Evolutionary conservation across 2,797 vertebrate species (phyloP).

Genomic region (Lates japonicus): DNA sequence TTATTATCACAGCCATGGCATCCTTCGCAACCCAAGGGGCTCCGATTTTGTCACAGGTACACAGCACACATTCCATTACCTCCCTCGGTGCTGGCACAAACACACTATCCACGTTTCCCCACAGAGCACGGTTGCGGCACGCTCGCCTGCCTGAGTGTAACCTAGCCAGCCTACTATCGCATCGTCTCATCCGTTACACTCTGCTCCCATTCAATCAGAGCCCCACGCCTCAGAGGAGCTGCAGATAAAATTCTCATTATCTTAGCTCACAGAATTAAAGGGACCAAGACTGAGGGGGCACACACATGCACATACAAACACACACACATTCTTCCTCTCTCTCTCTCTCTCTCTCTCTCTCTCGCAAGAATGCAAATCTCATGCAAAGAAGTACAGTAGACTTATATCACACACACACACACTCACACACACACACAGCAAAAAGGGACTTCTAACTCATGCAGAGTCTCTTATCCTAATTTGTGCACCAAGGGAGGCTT

Average conservation of each 20-base stretch:
- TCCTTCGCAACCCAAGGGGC: conserved; percentile 71
- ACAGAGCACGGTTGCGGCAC: conserved; percentile 46
- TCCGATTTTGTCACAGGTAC: conserved; percentile 74
- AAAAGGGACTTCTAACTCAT: conserved; percentile 47
- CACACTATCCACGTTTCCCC: conserved; percentile 63
- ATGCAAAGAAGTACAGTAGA: conserved; percentile 55
- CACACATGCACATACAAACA: conserved; percentile 22
- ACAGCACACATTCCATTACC: conserved; percentile 69
- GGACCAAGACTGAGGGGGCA: conserved; percentile 67
- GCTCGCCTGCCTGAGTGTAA: conserved; percentile 68
- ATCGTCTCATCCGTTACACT: conserved; percentile 85
- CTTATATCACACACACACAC: conserved; percentile 34
- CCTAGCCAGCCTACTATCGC: conserved; percentile 73
- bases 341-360: not conserved
- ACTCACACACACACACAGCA: conserved; percentile 21
- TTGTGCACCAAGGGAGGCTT: conserved; percentile 62
- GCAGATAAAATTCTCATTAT: conserved; percentile 88
- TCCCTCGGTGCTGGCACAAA: conserved; percentile 57
- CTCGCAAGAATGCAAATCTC: conserved; percentile 36
- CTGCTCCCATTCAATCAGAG: conserved; percentile 87
- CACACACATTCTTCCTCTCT: conserved; percentile 20
- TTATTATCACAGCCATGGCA: conserved; percentile 60
- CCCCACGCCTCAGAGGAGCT: conserved; percentile 76
- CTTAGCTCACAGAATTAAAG: conserved; percentile 85
- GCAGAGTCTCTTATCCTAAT: conserved; percentile 68